Base-by-base conservation (phyloP, 2,888 invertebrate species). In the Dioctria rufipes region DNA sequence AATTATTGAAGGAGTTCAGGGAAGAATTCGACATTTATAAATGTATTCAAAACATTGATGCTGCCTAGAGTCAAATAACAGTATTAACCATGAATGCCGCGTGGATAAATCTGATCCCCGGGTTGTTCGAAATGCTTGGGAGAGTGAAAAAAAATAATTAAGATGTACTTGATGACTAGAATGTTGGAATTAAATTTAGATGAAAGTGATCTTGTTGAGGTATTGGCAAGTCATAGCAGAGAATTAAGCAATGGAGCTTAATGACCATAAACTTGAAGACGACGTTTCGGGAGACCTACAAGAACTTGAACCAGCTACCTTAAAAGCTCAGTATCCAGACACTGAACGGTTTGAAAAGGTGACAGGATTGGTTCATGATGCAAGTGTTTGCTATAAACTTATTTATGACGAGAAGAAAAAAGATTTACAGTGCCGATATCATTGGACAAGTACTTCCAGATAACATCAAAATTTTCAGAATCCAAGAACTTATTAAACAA, bases 251-350 rank as follows among this genome's bases (percentile, higher is more conserved):
- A 54, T 8, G 54, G 54, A 54, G 9, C 2, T 9, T 5, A 2
- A 46, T 46, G 49, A 1, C 11, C 11, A 11, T 54, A 54, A 54
- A 54, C 8, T 8, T 54, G 54, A 54, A 54, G 54, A 54, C 3
- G 54, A 54, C 11, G 54, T 54, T 54, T 54, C 54, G 54, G 54
- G 11, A 54, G 54, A 54, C 54, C 54, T 54, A 54, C 54, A n/a
- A 54, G n/a, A 54, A 3, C 11, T 54, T 54, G 54, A 54, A 54
- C 54, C 54, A 46, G 2, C 8, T 46, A 46, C 2, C 46, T 46
- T 46, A 8, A 46, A 46, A 46, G 8, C 46, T 46, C 46, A 46
- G 2, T 1, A 46, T 46, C 46, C 46, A 46, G 5, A 2, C 46
- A 46, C 46, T 8, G 46, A 46, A 46, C 5, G 46, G 8, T 46